phyloP scores from a whole-genome alignment of 53 echinoderm and acorn worm genomes.

The Echinometra lucunter region DNA sequence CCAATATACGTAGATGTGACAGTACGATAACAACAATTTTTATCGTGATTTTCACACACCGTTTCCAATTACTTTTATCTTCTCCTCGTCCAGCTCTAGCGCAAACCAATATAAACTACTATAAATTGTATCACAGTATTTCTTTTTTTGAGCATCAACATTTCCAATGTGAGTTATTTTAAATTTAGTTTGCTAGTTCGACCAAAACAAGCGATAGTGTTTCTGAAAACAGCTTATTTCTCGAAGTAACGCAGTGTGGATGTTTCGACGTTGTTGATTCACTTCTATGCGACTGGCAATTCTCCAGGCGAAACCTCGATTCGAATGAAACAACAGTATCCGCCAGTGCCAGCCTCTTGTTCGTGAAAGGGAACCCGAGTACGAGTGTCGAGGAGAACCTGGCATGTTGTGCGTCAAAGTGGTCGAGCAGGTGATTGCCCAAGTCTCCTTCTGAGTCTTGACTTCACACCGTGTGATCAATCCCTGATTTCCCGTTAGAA shows the following conservation, averaged over 20 bases:
- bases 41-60: neutral
- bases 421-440: conserved; percentile 61
- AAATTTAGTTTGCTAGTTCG: neutral
- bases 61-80: conserved; percentile 17
- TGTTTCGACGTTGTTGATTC: neutral
- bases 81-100: neutral
- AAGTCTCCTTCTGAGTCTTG: conserved; percentile 37
- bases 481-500: conserved; percentile 68
- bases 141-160: conserved; percentile 10
- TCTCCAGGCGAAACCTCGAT: neutral
- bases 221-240: conserved; percentile 22
- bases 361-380: conserved; percentile 51
- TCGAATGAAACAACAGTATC: conserved; percentile 37
- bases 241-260: neutral
- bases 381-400: neutral
- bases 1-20: conserved; percentile 2
- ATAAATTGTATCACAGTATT: conserved; percentile 33
- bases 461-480: conserved; percentile 51
- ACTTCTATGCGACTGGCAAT: neutral
- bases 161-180: conserved; percentile 10
- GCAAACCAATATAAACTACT: neutral
- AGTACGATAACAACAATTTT: neutral
- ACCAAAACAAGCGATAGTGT: conserved; percentile 23
- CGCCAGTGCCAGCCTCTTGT: neutral
- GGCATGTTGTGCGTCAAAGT: conserved; percentile 55